These are phyloP conservation scores for Sternotherus odoratus DNA, from an alignment of 2,797 vertebrate species.

Conservation along the genomic window DNA sequence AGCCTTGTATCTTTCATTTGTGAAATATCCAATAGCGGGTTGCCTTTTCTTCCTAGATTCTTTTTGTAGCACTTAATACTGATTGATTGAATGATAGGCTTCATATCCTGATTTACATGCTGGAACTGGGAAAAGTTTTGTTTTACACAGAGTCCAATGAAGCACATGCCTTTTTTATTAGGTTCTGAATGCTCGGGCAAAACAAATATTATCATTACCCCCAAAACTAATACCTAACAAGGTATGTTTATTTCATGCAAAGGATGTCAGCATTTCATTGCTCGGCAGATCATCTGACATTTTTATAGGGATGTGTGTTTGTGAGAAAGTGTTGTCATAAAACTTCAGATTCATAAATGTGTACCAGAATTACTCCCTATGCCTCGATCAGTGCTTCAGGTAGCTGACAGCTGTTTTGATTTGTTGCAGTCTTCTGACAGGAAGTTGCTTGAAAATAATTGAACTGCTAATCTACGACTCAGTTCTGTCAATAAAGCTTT, in stretches of 20 bases:
- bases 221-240: background rate
- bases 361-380: background rate
- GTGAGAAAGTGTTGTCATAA: background rate
- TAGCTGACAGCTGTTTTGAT: background rate
- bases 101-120: rapidly evolving
- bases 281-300: background rate
- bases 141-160: background rate
- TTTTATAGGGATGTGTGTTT: background rate
- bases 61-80: background rate
- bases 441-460: conserved; percentile 50
- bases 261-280: background rate
- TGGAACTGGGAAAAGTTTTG: background rate
- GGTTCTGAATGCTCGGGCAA: background rate
- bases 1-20: background rate
- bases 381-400: background rate
- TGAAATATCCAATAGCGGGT: background rate
- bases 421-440: conserved; percentile 22
- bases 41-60: background rate
- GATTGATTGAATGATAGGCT: background rate
- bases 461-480: conserved; percentile 1
- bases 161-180: background rate
- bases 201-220: background rate
- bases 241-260: background rate
- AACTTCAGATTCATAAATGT: background rate
- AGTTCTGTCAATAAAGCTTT: conserved; percentile 6